These are phyloP conservation scores for Coracopsis vasa DNA, from an alignment of 2,113 vertebrate genomes.

Conservation along the genomic window DNA sequence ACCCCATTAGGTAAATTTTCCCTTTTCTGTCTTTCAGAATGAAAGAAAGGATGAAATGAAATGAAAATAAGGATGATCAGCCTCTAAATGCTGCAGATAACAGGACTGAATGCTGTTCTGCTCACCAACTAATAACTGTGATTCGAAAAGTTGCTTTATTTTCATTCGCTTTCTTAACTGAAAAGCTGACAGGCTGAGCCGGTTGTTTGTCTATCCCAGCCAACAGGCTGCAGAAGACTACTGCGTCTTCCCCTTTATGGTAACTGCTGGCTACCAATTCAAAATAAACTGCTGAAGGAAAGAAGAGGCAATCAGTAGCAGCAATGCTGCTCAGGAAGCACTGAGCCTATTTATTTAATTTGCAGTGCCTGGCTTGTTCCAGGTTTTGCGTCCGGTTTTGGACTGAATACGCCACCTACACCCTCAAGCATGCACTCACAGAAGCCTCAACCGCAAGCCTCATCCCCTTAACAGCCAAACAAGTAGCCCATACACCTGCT, in stretches of 20 bases:
- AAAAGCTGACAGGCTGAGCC: background rate
- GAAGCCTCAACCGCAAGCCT: too few species aligned
- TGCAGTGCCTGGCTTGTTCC: background rate
- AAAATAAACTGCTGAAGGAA: background rate
- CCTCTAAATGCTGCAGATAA: background rate
- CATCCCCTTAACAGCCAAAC: rapidly evolving
- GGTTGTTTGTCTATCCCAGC: background rate
- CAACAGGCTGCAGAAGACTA: background rate
- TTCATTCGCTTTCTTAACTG: background rate
- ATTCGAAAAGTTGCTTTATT: background rate
- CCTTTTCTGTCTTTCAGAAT: too few species aligned
- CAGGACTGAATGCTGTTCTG: background rate
- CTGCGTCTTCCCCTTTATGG: rapidly evolving
- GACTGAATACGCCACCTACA: rapidly evolving
- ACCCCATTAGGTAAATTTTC: background rate
- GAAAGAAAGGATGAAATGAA: too few species aligned
- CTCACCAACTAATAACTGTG: background rate
- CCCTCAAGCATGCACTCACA: rapidly evolving
- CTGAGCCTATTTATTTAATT: background rate
- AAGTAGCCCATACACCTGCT: rapidly evolving
- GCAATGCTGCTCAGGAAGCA: background rate
- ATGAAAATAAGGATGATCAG: background rate
- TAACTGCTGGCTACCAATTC: background rate
- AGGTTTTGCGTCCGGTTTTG: background rate
- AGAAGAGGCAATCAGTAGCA: background rate